Conservation (phyloP, 2,888 invertebrate species). For the Leptogaster cylindrica region DNA sequence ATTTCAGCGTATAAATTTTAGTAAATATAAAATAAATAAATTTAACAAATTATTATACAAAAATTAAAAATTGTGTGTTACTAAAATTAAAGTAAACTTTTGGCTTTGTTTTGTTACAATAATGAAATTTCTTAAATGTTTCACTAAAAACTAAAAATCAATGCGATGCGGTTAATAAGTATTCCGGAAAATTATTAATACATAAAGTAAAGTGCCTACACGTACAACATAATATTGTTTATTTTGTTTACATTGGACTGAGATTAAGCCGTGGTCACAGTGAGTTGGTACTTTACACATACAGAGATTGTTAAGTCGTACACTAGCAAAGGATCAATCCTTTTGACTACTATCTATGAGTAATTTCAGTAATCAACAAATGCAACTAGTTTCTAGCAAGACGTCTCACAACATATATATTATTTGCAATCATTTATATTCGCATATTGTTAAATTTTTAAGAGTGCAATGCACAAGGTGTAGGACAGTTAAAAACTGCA, state of each 20-base stretch:
- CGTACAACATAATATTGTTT: neutral
- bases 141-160: too few species aligned
- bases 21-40: constrained; percentile 22
- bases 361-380: too few species aligned
- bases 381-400: constrained; percentile 44
- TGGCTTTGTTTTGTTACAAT: constrained; percentile 23
- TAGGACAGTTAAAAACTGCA: too few species aligned
- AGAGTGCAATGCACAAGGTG: too few species aligned
- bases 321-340: too few species aligned
- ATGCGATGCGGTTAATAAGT: neutral
- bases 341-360: too few species aligned
- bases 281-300: too few species aligned
- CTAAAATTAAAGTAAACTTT: constrained; percentile 31
- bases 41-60: constrained; percentile 21
- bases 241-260: too few species aligned
- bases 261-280: too few species aligned
- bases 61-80: too few species aligned
- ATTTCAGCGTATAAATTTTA: constrained; percentile 10
- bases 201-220: neutral
- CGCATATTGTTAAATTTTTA: constrained; percentile 12
- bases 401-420: constrained; percentile 52
- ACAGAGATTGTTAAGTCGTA: too few species aligned
- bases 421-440: constrained; percentile 39
- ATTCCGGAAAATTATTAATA: neutral
- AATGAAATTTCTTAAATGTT: too few species aligned